Evolutionary conservation across 2,888 invertebrate species (phyloP).

Genomic region (Petrophora chlorosata): DNA sequence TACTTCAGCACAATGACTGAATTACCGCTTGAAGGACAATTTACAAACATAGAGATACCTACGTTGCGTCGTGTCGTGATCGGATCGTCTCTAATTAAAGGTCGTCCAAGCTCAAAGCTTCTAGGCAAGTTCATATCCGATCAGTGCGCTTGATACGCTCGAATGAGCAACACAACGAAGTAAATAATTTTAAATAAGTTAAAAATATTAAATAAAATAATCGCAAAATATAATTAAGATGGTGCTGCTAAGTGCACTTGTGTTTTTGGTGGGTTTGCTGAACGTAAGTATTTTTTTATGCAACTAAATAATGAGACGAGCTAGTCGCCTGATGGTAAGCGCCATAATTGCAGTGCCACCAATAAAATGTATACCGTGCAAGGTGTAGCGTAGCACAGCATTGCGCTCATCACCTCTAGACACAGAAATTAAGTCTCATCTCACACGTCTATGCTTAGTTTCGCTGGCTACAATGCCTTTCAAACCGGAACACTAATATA

Average conservation of each 20-base stretch:
- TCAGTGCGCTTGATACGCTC: constrained; percentile 23
- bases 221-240: background rate
- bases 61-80: too few relatives aligned
- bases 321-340: background rate
- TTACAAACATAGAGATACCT: too few relatives aligned
- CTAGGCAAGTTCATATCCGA: constrained; percentile 14
- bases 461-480: too few relatives aligned
- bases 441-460: too few relatives aligned
- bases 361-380: background rate
- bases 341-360: background rate
- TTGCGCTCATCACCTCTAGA: too few relatives aligned
- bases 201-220: too few relatives aligned
- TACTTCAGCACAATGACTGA: too few relatives aligned
- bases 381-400: too few relatives aligned
- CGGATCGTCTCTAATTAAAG: constrained; percentile 41
- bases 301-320: background rate
- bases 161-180: constrained; percentile 10
- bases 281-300: constrained; percentile 20
- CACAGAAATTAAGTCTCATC: too few relatives aligned
- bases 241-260: constrained; percentile 8
- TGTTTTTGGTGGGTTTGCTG: constrained; percentile 6
- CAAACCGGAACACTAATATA: too few relatives aligned
- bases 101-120: constrained; percentile 35
- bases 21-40: too few relatives aligned
- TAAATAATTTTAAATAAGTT: too few relatives aligned